These are phyloP conservation scores for Etheostoma nigrum DNA, from an alignment of 2,797 vertebrate species.

Conservation along the genomic window DNA sequence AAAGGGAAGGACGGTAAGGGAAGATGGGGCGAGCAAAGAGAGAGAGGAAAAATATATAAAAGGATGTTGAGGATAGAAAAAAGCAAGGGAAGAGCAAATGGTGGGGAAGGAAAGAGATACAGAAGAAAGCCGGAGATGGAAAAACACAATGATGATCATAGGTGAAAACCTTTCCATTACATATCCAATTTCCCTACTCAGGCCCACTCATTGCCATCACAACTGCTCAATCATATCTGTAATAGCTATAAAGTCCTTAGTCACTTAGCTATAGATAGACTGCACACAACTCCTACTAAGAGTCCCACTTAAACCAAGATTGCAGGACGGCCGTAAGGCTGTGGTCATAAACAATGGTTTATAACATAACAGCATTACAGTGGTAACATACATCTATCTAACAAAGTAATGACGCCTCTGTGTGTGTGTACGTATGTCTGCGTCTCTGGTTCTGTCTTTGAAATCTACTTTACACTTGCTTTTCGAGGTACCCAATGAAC, in stretches of 20 bases:
- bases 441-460: too few species aligned
- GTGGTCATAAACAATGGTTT: constrained; percentile 20
- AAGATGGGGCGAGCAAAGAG: constrained; percentile 47
- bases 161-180: constrained; percentile 71
- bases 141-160: constrained; percentile 61
- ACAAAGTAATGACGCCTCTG: too few species aligned
- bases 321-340: constrained; percentile 30
- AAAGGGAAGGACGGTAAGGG: constrained; percentile 49
- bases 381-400: not conserved
- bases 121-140: constrained; percentile 41
- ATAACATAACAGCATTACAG: not conserved
- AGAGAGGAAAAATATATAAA: constrained; percentile 39
- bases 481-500: too few species aligned
- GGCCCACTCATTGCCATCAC: constrained; percentile 62
- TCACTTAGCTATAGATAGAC: constrained; percentile 60
- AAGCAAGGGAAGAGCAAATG: constrained; percentile 28
- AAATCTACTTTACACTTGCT: too few species aligned
- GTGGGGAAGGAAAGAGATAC: constrained; percentile 24
- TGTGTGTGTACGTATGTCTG: too few species aligned
- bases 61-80: constrained; percentile 34
- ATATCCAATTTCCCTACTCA: constrained; percentile 71
- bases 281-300: constrained; percentile 41
- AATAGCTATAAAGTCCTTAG: constrained; percentile 60
- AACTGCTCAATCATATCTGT: constrained; percentile 65
- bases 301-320: constrained; percentile 55